Evolutionary conservation across 53 echinoderm and acorn worm genomes (phyloP), one percentile per base, ranked within the genome.

Genomic region (Zoroaster sp.): DNA sequence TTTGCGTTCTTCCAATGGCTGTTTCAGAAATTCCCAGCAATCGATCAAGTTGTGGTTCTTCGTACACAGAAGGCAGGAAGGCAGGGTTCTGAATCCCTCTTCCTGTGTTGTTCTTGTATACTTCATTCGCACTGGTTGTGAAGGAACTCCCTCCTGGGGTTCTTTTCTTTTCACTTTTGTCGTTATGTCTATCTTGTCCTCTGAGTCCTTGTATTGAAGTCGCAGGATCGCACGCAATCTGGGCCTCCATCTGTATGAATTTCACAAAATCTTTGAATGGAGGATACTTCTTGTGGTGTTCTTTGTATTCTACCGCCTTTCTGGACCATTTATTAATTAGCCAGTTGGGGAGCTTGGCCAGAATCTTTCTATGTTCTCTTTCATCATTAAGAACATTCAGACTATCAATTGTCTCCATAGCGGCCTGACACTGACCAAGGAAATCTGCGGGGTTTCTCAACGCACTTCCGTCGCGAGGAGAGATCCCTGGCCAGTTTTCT

Each of bases 391-490:
- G 76, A 35, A 75, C 47, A 23, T 85, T 14, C 4, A 87, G 69
- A 25, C 40, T 42, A 25, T 41, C 77, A 69, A 75, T 91, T 21
- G 66, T 77, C 3, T 75, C 71, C 87, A 87, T 91, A 10, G 91
- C 91, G 1, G 81, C 30, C 32, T 41, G 25, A 32, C 90, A 89
- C 43, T 89, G 90, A 7, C 63, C 15, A 10, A 82, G 38, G 23
- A 89, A 89, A 73, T 89, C 90, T 40, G 81, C 81, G 30, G 69
- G 54, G 15, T 73, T 81, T 70, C 74, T 45, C 59, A 80, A 45
- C 5, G 70, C 90, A 9, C 2, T 37, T 7, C 69, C 89, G 45
- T 89, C 89, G 38, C 75, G 40, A 4, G 74, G 30, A 40, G 87
- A 1, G 40, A 90, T 63, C 66, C 54, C 73, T 6, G 81, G 73